Base-by-base conservation (phyloP, 2,888 invertebrate species). In the Eueremaeus valkanovi region DNA sequence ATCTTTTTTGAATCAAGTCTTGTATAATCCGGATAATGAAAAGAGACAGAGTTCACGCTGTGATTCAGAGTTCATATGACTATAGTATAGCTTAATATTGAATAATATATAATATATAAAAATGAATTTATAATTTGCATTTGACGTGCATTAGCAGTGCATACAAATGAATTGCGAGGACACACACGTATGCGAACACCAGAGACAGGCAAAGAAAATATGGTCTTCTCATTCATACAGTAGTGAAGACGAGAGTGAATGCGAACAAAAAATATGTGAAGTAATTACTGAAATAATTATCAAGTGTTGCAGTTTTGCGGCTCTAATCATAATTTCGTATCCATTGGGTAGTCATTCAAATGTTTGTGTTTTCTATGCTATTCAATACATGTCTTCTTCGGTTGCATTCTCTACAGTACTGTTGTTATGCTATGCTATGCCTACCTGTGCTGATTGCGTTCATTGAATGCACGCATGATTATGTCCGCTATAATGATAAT, bases 11-110 rank as follows among this genome's bases (percentile, higher is more conserved):
- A 66, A 36, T 66, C 66, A 61, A 61, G 36, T 66, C 66, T 66
- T 66, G 31, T 66, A 66, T 66, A 66, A 66, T 66, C 66, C 66
- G 66, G 66, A 66, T 66, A 66, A 66, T 66, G 66, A 66, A 66
- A 66, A 36, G 66, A 66, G 66, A 66, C 66, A 66, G 33, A 66
- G 66, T 66, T 36, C 66, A 66, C 66, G 66, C 66, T 66, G 66
- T 66, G 66, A 66, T 36, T 66, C 40, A 66, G 1, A 36, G 61
- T 58, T 58, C 66, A 66, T 31, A 61, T 5, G n/a, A n/a, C n/a
- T n/a, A n/a, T n/a, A n/a, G n/a, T n/a, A n/a, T n/a, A n/a, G 21
- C 11, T 21, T 36, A 21, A 33, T 18, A 21, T 16, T n/a, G n/a
- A 21, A 66, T 33, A n/a, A n/a, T n/a, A n/a, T n/a, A n/a, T n/a